Percentiles rank a stretch among this genome's conserved stretches.
Conservation (phyloP, 2,113 vertebrate species). For the Callorhinus ursinus region DNA sequence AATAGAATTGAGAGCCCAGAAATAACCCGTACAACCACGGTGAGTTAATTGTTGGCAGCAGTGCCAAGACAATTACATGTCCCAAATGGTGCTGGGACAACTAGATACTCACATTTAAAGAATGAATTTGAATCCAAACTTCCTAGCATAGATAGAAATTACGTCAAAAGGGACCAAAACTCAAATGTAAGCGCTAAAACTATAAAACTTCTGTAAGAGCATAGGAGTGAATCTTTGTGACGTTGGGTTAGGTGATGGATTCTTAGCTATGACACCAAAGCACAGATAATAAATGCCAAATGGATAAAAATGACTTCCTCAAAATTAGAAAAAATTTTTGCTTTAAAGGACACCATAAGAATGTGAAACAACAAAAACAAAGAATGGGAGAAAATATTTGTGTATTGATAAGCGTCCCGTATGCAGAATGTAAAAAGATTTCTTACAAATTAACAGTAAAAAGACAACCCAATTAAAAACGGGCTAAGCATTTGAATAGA, state of each 20-base stretch:
- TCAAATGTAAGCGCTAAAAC: neutral
- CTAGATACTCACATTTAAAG: neutral
- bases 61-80: neutral
- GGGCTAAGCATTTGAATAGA: neutral
- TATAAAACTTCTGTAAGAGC: neutral
- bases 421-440: neutral
- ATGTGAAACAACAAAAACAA: neutral
- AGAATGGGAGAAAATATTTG: neutral
- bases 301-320: neutral
- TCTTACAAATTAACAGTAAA: neutral
- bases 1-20: neutral
- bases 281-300: neutral
- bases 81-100: neutral
- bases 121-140: neutral
- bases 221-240: neutral
- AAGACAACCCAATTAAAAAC: neutral
- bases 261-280: neutral
- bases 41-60: neutral
- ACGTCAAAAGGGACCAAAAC: neutral
- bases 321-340: neutral
- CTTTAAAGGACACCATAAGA: neutral
- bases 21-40: neutral
- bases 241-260: neutral
- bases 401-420: neutral
- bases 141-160: neutral